Conservation (phyloP, 1,140 invertebrate genomes). For the Pectinophora gossypiella region DNA sequence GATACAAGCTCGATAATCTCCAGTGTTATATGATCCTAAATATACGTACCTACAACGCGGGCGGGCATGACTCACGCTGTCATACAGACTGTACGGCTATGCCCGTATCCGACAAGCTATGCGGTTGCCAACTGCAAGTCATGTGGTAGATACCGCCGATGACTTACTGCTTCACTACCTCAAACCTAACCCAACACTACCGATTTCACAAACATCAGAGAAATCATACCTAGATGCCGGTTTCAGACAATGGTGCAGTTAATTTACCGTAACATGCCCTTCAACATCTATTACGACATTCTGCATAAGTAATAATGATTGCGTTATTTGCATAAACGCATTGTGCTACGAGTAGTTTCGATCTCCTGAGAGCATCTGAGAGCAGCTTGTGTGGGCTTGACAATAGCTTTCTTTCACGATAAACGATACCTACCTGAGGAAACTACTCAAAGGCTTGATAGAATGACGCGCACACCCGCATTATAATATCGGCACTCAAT, state of each 20-base stretch:
- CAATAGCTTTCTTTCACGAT: constrained; percentile 42
- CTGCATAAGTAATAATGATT: background rate
- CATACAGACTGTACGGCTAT: no score
- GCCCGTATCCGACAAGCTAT: no score
- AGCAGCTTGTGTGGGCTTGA: constrained; percentile 31
- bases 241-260: constrained; percentile 4
- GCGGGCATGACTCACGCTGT: no score
- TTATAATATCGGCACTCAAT: constrained; percentile 25
- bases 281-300: background rate
- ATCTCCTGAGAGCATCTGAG: constrained; percentile 19
- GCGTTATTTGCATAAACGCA: background rate
- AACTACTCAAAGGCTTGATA: constrained; percentile 36
- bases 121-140: no score
- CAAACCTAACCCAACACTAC: no score
- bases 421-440: constrained; percentile 20
- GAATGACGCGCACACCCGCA: constrained; percentile 41
- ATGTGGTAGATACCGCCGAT: no score
- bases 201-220: no score
- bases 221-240: no score
- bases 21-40: no score
- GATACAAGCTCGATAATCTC: no score
- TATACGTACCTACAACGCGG: no score
- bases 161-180: no score
- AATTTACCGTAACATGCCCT: background rate
- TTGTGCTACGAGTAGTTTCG: background rate